These are phyloP conservation scores for Pardalotus punctatus DNA, from an alignment of 2,113 vertebrate species.

Conservation along the genomic window DNA sequence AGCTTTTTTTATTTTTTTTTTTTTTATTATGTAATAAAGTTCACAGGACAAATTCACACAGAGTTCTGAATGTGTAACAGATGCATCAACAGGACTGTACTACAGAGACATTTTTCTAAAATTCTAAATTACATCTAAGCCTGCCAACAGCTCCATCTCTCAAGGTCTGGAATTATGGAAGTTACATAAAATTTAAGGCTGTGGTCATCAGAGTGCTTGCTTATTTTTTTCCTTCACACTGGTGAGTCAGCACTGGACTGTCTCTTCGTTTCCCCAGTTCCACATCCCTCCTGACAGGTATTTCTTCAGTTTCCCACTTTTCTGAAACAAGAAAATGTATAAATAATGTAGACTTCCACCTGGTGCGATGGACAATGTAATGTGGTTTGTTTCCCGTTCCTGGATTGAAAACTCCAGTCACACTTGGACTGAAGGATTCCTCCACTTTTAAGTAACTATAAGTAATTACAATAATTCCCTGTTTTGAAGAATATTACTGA, in stretches of 20 bases:
- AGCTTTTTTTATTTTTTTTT: background rate
- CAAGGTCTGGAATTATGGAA: background rate
- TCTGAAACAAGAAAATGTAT: background rate
- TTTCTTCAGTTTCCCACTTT: background rate
- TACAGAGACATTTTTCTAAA: background rate
- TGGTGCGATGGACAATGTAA: fast-evolving
- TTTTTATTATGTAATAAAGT: background rate
- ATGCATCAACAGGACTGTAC: background rate
- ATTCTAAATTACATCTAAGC: background rate
- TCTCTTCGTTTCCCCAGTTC: background rate
- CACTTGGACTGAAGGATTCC: background rate
- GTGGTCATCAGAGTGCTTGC: background rate
- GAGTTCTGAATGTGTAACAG: background rate
- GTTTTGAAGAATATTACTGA: background rate
- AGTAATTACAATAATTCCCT: background rate
- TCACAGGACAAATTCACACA: background rate
- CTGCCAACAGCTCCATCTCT: background rate
- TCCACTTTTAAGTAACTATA: background rate
- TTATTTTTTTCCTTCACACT: background rate
- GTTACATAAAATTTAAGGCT: background rate
- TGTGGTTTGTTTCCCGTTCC: background rate
- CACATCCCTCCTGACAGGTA: background rate
- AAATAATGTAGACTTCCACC: background rate
- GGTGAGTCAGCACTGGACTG: background rate
- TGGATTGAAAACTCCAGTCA: background rate